phyloP scores from a whole-genome alignment of 2,888 invertebrate species.

The Temnothorax ravouxi region DNA sequence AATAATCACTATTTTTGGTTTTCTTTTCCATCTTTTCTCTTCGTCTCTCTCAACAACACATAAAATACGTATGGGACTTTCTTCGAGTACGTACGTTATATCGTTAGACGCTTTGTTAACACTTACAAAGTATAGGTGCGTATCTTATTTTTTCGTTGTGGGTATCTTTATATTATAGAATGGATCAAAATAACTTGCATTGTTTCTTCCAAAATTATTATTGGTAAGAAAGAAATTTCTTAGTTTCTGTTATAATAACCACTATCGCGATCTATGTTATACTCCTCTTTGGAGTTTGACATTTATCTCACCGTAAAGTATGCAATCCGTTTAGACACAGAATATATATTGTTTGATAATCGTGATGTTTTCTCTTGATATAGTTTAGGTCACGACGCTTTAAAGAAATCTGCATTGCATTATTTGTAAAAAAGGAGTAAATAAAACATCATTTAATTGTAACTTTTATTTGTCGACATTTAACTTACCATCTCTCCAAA shows the following conservation, averaged over 20 bases:
- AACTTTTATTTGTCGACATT: conserved; percentile 34
- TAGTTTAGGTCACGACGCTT: conserved; percentile 72
- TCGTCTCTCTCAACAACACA: conserved; percentile 23
- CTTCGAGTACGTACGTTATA: conserved; percentile 39
- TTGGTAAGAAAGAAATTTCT: conserved; percentile 18
- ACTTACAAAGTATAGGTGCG: conserved; percentile 65
- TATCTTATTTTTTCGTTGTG: conserved; percentile 17
- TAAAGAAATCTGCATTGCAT: conserved; percentile 73
- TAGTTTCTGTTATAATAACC: neutral
- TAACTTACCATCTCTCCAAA: conserved; percentile 8
- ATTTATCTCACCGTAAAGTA: conserved; percentile 34
- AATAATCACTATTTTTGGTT: conserved; percentile 59
- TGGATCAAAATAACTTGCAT: conserved; percentile 24
- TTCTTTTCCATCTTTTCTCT: conserved; percentile 9
- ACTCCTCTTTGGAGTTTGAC: conserved; percentile 20
- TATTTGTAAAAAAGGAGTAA: conserved; percentile 76
- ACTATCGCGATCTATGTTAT: conserved; percentile 18
- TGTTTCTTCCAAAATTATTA: conserved; percentile 38
- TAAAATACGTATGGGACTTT: conserved; percentile 38
- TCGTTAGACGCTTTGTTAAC: conserved; percentile 54
- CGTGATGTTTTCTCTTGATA: conserved; percentile 58
- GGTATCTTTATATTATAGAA: conserved; percentile 36
- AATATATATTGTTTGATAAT: conserved; percentile 57
- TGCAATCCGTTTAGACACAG: conserved; percentile 41
- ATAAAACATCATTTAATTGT: conserved; percentile 70